phyloP scores from a whole-genome alignment of 2,888 invertebrate genomes.

The Amphiduros pacificus region DNA sequence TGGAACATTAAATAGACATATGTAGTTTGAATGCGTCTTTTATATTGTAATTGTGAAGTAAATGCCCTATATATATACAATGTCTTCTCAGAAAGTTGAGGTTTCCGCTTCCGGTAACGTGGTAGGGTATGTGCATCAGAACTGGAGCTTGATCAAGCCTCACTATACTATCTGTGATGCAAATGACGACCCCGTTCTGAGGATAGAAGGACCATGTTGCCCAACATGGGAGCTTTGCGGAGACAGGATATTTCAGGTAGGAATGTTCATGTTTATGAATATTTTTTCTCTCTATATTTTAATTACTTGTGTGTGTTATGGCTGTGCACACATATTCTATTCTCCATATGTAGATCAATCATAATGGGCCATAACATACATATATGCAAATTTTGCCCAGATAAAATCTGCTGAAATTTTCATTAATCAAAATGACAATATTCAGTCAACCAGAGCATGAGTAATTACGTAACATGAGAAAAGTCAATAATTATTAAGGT shows the following conservation, averaged over 20 bases:
- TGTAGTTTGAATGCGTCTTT: too few species aligned
- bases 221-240: conserved; percentile 49
- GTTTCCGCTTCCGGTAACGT: conserved; percentile 51
- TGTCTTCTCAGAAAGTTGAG: conserved; percentile 49
- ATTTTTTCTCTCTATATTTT: too few species aligned
- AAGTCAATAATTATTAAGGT: not conserved
- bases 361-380: too few species aligned
- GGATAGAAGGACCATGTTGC: conserved; percentile 64
- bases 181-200: conserved; percentile 42
- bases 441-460: too few species aligned
- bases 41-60: too few species aligned
- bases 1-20: too few species aligned
- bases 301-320: too few species aligned
- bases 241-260: not conserved
- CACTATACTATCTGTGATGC: conserved; percentile 47
- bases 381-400: too few species aligned
- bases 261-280: not conserved
- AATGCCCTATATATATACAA: too few species aligned
- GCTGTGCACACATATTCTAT: too few species aligned
- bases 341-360: too few species aligned
- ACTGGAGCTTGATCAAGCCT: conserved; percentile 51
- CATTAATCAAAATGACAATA: not conserved
- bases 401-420: not conserved
- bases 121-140: conserved; percentile 51
- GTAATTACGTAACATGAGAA: not conserved